A percentile compares a stretch with the other conserved stretches of the same genome.
Conservation (phyloP, 2,113 vertebrate species). For the Brevimyrus niger region DNA sequence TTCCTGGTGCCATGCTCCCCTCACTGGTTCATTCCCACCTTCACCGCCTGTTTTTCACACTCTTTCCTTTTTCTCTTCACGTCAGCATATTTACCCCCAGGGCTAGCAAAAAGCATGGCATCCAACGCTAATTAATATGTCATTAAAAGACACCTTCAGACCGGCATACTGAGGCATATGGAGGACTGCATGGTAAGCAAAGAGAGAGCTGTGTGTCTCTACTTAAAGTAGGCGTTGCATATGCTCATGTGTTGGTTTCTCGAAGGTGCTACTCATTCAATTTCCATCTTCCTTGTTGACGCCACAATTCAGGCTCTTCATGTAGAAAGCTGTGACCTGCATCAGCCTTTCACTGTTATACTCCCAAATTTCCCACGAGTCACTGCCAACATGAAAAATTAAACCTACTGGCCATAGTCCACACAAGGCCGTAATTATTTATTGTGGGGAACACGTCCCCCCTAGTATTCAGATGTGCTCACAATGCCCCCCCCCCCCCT, state of each 20-base stretch:
- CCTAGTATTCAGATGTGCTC: too few species aligned
- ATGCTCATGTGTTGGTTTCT: neutral
- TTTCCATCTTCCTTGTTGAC: neutral
- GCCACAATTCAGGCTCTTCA: neutral
- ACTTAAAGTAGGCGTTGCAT: neutral
- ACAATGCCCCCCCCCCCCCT: too few species aligned
- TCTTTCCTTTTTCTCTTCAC: constrained; percentile 11
- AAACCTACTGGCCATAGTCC: neutral
- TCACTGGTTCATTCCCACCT: neutral
- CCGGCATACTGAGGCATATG: neutral
- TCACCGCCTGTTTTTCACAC: constrained; percentile 19
- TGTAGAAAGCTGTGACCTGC: neutral
- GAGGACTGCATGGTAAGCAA: neutral
- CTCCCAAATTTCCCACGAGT: neutral
- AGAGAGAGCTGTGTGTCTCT: neutral
- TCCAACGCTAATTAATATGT: neutral
- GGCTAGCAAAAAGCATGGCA: constrained; percentile 28
- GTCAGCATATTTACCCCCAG: constrained; percentile 30
- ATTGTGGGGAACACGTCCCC: too few species aligned
- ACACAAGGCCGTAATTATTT: too few species aligned
- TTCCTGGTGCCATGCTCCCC: constrained; percentile 43
- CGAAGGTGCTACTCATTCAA: neutral
- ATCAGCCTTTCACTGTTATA: neutral
- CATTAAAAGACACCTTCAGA: neutral
- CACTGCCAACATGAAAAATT: neutral